Evolutionary conservation across 2,113 vertebrate genomes (phyloP).

Genomic region (Acanthisitta chloris): DNA sequence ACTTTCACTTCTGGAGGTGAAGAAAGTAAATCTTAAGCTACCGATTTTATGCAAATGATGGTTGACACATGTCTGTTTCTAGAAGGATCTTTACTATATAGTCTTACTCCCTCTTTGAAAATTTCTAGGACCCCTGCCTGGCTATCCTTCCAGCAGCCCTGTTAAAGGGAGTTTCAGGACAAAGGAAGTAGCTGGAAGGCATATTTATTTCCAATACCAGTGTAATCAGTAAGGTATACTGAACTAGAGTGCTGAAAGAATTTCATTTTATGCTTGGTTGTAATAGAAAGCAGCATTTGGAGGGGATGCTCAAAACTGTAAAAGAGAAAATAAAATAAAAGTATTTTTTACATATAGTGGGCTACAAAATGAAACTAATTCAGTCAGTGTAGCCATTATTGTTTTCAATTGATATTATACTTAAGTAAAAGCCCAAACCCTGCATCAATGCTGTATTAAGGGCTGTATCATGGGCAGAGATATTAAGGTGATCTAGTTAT

Average conservation of each 20-base stretch:
- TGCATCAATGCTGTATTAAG: slow-evolving; percentile 11
- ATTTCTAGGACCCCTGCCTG: not conserved
- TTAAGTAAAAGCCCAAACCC: slow-evolving; percentile 16
- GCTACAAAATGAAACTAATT: slow-evolving; percentile 53
- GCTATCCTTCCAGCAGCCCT: not conserved
- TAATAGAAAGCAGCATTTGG: not conserved
- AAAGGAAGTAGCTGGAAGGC: not conserved
- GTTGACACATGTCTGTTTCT: not conserved
- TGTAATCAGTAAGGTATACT: not conserved
- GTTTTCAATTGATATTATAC: slow-evolving; percentile 40
- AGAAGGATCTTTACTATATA: not conserved
- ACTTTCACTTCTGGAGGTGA: not conserved
- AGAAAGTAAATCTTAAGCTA: slow-evolving; percentile 2
- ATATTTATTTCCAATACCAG: not conserved
- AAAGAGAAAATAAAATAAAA: slow-evolving; percentile 53
- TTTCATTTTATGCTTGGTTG: slow-evolving; percentile 8
- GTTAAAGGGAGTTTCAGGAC: not conserved
- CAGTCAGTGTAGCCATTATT: slow-evolving; percentile 34
- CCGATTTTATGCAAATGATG: not conserved
- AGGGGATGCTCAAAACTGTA: not conserved
- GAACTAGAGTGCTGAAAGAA: not conserved
- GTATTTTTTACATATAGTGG: slow-evolving; percentile 28
- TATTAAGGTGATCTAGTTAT: slow-evolving; percentile 25
- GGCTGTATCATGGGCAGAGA: not conserved
- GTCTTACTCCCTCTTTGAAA: not conserved